Conservation (phyloP, 2,888 invertebrate genomes). For the Malacosoma neustria region DNA sequence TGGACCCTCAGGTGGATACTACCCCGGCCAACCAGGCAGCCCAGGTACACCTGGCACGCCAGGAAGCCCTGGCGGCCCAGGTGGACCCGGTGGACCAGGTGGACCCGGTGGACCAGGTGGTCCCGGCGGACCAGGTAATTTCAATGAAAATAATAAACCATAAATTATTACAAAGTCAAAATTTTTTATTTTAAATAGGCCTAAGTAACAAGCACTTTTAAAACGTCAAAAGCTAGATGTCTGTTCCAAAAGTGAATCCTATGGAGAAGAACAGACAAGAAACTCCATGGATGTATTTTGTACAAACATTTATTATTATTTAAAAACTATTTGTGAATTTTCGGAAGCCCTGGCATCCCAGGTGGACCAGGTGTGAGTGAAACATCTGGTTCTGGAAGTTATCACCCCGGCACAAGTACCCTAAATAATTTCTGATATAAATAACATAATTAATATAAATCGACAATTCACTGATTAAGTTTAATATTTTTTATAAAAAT, state of each 20-base stretch:
- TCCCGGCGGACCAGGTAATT: slow-evolving; percentile 30
- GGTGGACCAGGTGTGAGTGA: slow-evolving; percentile 26
- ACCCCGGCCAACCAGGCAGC: slow-evolving; percentile 19
- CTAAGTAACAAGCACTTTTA: no score
- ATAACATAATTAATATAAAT: no score
- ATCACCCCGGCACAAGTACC: no score
- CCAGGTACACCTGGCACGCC: slow-evolving; percentile 21
- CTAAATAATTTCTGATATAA: no score
- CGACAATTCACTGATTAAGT: no score
- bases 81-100: slow-evolving; percentile 23
- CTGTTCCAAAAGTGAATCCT: no score
- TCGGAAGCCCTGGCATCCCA: slow-evolving; percentile 29
- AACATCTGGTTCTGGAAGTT: slow-evolving; percentile 17
- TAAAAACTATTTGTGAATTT: slow-evolving; percentile 12
- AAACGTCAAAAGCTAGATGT: no score
- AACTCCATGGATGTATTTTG: neutral
- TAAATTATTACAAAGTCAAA: neutral
- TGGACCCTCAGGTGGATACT: slow-evolving; percentile 11
- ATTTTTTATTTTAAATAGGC: no score
- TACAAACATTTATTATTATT: neutral
- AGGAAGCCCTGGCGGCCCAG: slow-evolving; percentile 20
- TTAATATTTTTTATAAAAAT: no score
- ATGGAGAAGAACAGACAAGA: neutral
- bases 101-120: slow-evolving; percentile 25
- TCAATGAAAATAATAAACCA: slow-evolving; percentile 16